A percentile compares a stretch with the other conserved stretches of the same genome.
Evolutionary conservation across 2,113 vertebrate species (phyloP).

Genomic region (Paramisgurnus dabryanus): DNA sequence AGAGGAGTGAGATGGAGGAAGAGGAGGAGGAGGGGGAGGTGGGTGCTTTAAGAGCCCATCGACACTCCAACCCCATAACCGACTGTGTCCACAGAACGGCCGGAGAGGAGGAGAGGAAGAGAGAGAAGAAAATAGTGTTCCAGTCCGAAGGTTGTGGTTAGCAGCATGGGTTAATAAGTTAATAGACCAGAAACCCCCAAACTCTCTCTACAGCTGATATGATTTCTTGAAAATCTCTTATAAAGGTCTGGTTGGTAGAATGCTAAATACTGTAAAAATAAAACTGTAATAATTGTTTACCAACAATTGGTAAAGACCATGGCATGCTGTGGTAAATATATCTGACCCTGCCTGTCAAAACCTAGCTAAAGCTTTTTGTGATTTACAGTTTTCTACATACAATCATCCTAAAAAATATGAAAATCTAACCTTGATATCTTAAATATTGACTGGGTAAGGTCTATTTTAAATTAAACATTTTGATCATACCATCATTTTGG

Average conservation of each 20-base stretch:
- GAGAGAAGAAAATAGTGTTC: constrained; percentile 73
- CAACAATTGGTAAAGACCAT: too few species aligned
- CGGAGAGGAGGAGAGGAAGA: constrained; percentile 60
- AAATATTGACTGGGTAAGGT: too few species aligned
- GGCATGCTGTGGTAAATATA: too few species aligned
- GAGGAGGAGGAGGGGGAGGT: constrained; percentile 82
- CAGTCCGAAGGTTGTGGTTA: constrained; percentile 75
- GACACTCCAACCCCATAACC: constrained; percentile 97
- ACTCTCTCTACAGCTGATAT: constrained; percentile 2
- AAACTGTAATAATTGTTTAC: too few species aligned
- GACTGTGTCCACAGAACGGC: constrained; percentile 82
- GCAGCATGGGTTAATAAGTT: constrained; percentile 69
- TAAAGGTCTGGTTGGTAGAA: neutral
- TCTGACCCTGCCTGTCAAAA: too few species aligned
- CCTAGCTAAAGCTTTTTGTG: too few species aligned
- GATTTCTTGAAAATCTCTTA: neutral
- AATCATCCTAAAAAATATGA: too few species aligned
- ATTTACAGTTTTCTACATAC: too few species aligned
- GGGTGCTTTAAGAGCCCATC: constrained; percentile 93
- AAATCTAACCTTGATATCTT: too few species aligned
- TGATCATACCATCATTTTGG: neutral
- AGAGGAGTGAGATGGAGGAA: constrained; percentile 89
- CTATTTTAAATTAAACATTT: too few species aligned
- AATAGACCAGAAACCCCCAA: constrained; percentile 71
- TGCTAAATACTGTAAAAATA: too few species aligned